A percentile compares a stretch with the other conserved stretches of the same genome.
These are phyloP conservation scores for Rhabdophis nuchalis DNA, from an alignment of 2,797 vertebrate genomes.

Conservation along the genomic window DNA sequence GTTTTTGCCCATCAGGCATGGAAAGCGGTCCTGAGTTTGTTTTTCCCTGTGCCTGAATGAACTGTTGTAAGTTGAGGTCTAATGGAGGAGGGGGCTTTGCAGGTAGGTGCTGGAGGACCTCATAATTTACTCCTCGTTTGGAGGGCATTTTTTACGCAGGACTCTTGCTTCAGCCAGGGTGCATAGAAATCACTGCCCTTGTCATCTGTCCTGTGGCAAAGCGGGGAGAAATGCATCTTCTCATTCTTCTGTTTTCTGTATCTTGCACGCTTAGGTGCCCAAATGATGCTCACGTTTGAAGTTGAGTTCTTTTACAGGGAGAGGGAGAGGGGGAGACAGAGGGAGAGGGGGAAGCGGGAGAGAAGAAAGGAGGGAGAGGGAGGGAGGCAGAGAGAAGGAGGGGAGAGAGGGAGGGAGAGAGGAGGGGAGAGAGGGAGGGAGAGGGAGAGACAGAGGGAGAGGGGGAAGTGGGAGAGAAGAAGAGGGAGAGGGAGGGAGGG, in stretches of 20 bases:
- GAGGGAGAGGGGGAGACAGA: too few relatives aligned
- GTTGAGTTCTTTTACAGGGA: not conserved
- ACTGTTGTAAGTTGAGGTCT: too few relatives aligned
- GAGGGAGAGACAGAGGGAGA: too few relatives aligned
- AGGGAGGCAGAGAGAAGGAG: too few relatives aligned
- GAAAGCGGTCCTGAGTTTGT: too few relatives aligned
- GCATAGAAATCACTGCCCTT: not conserved
- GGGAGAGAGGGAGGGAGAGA: too few relatives aligned
- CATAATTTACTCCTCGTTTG: not conserved
- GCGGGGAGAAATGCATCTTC: not conserved
- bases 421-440: too few relatives aligned
- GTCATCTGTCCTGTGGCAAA: not conserved
- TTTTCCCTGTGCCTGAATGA: too few relatives aligned
- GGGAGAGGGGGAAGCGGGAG: too few relatives aligned
- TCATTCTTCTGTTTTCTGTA: not conserved
- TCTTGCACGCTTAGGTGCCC: not conserved
- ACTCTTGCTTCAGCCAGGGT: not conserved
- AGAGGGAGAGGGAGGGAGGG: too few relatives aligned
- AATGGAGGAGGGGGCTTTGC: not conserved
- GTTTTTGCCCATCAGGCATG: too few relatives aligned
- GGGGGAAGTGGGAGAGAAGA: too few relatives aligned
- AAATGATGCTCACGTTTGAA: not conserved
- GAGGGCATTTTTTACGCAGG: not conserved
- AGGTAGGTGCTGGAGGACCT: not conserved
- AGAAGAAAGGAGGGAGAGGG: fast-evolving